Evolutionary conservation across 64 coral and sea anemone genomes (phyloP), one percentile per base, ranked within the genome.

Genomic region (Dendronephthya gigantea): DNA sequence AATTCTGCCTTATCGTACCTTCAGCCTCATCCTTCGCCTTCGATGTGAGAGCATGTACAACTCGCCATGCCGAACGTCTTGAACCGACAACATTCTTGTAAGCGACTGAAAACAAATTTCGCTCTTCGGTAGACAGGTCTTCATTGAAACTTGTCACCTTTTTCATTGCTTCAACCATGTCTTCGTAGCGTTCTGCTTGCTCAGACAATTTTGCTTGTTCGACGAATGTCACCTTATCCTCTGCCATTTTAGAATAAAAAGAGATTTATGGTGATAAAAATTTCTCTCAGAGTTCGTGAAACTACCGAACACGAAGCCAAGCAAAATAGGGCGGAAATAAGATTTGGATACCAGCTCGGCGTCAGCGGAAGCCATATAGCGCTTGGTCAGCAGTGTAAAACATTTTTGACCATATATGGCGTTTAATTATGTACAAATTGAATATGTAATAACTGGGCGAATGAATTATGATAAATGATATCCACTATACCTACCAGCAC

Each of bases 41-140:
- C 12, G 81, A 49, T 49, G 72, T 84, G 33, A 93, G 32, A 70
- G 89, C 89, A 12, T 38, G 35, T 11, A 91, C 84, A 28, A 88
- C 87, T 89, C 92, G 86, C 86, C 89, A 91, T 25, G 84, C 85
- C 81, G 92, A 94, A 39, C 92, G 74, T 47, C 87, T 68, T 13
- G 92, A 85, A 33, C 87, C 89, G 13, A 94, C 86, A 83, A 94
- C 90, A 85, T 86, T 91, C 90, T 94, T 94, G 89, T 94, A 94
- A 34, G 92, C 92, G 17, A 94, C 92, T 35, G 92, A 94, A 32
- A 94, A 83, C 83, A 94, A 50, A 87, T 94, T 94, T 52, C 90
- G 62, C 28, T 94, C 92, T 55, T 94, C 92, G 16, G 82, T 83
- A 15, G 45, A 88, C 6, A 94, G 82, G 17, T 28, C 83, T 31